Evolutionary conservation across 2,888 invertebrate genomes (phyloP), one percentile per base, ranked within the genome.

Genomic region (Altica lythri): DNA sequence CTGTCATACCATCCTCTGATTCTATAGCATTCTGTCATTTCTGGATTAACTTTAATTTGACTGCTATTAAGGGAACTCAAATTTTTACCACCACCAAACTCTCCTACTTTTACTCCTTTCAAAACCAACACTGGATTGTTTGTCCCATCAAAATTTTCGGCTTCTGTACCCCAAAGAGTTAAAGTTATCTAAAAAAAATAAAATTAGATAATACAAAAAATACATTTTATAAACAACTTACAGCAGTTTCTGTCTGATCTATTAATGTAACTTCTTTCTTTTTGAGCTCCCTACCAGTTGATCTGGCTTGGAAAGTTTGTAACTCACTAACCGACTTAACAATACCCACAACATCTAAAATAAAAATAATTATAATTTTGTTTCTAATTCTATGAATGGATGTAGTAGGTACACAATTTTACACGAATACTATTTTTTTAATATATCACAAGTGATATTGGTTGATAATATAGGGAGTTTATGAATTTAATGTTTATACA

Each of bases 1-100:
- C 85, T 85, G 72, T 92, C 93, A 74, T 85, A 98, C 99, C 99
- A 99, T 19, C 93, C 92, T 49, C 91, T 84, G 37, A 99, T 79
- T 61, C 81, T 80, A 72, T 94, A 90, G 1, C 94, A 90, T 69
- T 94, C 94, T 0, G 86, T 83, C 18, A 95, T 80, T 72, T 97
- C 95, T 0, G 98, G 97, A 79, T 97, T 93, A 4, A 90, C 72
- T 62, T 91, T 84, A 53, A 95, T 48, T 63, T 83, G 79, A 5
- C 86, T 83, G 16, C 86, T 82, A 9, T 76, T 72, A 0, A 84
- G 8, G 8, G 64, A 62, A 1, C 85, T 84, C 18, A 91, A 68
- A 16, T 80, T 85, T 74, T 90, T 91, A 53, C 88, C 87, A 35
- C 94, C 91, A 57, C 88, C 89, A 76, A 91, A 99, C 77, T 98